Percentiles rank a stretch among this genome's conserved stretches.
Evolutionary conservation across 2,113 vertebrate genomes (phyloP).

Genomic region (Phoxinus phoxinus): DNA sequence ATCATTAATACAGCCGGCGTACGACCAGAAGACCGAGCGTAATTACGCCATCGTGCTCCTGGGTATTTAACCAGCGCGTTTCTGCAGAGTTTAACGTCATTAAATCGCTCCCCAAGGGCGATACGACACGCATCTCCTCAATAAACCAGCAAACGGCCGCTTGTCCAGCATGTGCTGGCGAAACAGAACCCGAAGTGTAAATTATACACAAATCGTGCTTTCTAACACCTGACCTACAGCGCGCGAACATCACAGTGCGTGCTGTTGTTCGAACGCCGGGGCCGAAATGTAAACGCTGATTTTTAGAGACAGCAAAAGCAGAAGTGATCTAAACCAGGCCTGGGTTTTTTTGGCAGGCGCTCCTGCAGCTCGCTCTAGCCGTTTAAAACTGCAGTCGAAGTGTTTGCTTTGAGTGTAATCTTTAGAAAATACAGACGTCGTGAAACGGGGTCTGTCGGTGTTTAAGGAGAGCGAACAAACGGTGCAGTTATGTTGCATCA

Average conservation of each 20-base stretch:
- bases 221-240: neutral
- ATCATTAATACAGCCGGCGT: constrained; percentile 19
- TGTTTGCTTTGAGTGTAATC: constrained; percentile 13
- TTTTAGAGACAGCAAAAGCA: constrained; percentile 54
- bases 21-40: neutral
- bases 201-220: neutral
- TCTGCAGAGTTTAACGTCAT: constrained; percentile 23
- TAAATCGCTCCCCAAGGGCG: constrained; percentile 8
- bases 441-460: neutral
- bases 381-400: neutral
- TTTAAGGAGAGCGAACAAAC: neutral
- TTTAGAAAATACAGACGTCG: neutral
- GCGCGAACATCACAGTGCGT: neutral
- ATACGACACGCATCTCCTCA: constrained; percentile 22
- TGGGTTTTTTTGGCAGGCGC: constrained; percentile 4
- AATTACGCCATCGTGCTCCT: constrained; percentile 28
- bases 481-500: neutral
- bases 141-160: neutral
- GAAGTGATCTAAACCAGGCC: constrained; percentile 33
- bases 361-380: neutral
- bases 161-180: neutral
- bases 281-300: constrained; percentile 60
- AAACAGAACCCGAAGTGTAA: neutral
- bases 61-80: constrained; percentile 9
- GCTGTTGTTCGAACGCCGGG: neutral